A percentile compares a stretch with the other conserved stretches of the same genome.
phyloP scores from a whole-genome alignment of 1,140 invertebrate species.

The Drosophila oshimai region DNA sequence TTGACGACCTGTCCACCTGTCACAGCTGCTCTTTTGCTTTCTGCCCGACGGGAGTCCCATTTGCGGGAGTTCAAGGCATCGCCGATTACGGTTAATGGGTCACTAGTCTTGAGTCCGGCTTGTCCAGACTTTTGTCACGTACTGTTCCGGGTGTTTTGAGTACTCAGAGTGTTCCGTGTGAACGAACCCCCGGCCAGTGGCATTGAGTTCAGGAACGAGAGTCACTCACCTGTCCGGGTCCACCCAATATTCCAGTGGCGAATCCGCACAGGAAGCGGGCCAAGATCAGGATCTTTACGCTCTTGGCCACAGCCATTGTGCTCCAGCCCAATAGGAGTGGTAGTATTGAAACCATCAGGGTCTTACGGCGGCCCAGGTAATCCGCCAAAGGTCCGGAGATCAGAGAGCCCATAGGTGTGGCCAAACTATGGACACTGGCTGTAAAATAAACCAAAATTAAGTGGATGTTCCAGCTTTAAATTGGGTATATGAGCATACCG shows the following conservation, averaged over 20 bases:
- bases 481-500: constrained; percentile 82
- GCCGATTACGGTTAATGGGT: constrained; percentile 63
- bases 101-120: constrained; percentile 25
- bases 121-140: constrained; percentile 31
- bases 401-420: constrained; percentile 86
- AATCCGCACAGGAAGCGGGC: constrained; percentile 88
- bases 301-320: constrained; percentile 85
- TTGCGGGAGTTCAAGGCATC: constrained; percentile 28
- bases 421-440: constrained; percentile 88
- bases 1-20: constrained; percentile 49
- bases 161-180: constrained; percentile 1
- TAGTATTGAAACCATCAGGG: constrained; percentile 85
- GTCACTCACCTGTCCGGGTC: constrained; percentile 85
- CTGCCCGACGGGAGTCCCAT: background rate
- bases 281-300: constrained; percentile 85
- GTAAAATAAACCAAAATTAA: background rate
- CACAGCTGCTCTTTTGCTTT: constrained; percentile 9
- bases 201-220: background rate
- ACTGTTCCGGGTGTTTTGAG: background rate
- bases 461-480: background rate
- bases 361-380: constrained; percentile 85
- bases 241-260: constrained; percentile 87
- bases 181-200: constrained; percentile 29
- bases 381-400: constrained; percentile 87
- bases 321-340: constrained; percentile 87